Evolutionary conservation across 2,888 invertebrate species (phyloP), one percentile per base, ranked within the genome.

Genomic region (Aspidiotus rigidus): DNA sequence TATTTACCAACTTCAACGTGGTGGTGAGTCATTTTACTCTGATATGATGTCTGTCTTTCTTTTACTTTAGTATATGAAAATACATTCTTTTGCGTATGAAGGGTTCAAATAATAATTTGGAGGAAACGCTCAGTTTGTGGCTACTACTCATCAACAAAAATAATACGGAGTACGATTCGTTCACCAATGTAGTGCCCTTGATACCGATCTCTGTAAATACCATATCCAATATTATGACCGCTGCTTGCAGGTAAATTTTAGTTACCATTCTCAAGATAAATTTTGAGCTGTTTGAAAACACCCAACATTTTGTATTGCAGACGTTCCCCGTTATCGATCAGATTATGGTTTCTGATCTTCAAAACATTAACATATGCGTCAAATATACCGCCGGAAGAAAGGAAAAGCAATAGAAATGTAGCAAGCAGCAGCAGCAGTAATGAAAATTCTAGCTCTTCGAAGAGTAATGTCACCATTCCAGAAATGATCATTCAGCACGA

Each of bases 271-370:
- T 28, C 28, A 28, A 3, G 7, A 61, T 9, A 8, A 39, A 15
- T 28, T 16, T 59, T 42, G 17, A 39, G 49, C 16, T 69, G 64
- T 70, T n/a, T 17, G 28, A 28, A 28, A 28, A 28, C 5, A 28
- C 5, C 28, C 5, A 5, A 28, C 1, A 28, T 28, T 28, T 72
- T 57, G 17, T 60, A 39, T 72, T 74, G 15, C 72, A 80, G 79
- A 80, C 81, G 83, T 72, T 84, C 85, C 8, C 85, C 84, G 69
- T 82, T 88, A 62, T 86, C 87, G 63, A 79, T 89, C 42, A 81
- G 89, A 71, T 87, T 89, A 71, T 90, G 90, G 90, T 88, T 88
- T 74, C 80, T 88, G 41, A 86, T 87, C 0, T 83, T 91, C 77
- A 88, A 90, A 76, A 85, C 86, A 13, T 78, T 90, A 62, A 88